Conservation (phyloP, 2,113 vertebrate genomes). For the Sula dactylatra region DNA sequence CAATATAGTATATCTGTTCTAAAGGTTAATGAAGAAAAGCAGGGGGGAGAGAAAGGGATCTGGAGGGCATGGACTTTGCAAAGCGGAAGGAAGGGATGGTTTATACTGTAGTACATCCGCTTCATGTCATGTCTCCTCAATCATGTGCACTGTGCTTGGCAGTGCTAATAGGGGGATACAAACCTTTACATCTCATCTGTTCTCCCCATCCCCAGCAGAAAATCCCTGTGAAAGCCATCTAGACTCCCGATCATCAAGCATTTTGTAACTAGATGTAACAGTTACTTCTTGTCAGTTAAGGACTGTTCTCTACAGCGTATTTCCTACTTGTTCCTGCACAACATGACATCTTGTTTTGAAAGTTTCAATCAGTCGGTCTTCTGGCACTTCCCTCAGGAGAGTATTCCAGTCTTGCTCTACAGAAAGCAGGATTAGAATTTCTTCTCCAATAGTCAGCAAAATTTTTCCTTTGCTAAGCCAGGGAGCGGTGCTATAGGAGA, state of each 20-base stretch:
- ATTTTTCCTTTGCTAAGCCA: not conserved
- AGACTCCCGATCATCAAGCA: not conserved
- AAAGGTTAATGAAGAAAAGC: not conserved
- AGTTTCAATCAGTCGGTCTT: not conserved
- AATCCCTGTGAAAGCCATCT: not conserved
- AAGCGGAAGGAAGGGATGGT: not conserved
- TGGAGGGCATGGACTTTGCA: not conserved
- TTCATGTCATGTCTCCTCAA: not conserved
- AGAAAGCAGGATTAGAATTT: not conserved
- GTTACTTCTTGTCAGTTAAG: not conserved
- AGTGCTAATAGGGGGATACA: not conserved
- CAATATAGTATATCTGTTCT: not conserved
- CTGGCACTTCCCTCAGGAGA: not conserved
- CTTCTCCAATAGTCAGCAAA: not conserved
- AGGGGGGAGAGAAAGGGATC: fast-evolving
- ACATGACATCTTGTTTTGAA: not conserved
- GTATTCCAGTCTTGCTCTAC: not conserved
- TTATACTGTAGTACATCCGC: not conserved
- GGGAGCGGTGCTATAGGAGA: not conserved
- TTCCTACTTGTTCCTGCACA: not conserved
- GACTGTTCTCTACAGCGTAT: not conserved
- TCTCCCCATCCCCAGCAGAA: not conserved
- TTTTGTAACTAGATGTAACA: not conserved
- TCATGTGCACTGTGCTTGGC: not conserved
- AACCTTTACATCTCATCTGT: not conserved